Evolutionary conservation across 2,113 vertebrate species (phyloP), one percentile per base, ranked within the genome.

Genomic region (Caretta caretta): DNA sequence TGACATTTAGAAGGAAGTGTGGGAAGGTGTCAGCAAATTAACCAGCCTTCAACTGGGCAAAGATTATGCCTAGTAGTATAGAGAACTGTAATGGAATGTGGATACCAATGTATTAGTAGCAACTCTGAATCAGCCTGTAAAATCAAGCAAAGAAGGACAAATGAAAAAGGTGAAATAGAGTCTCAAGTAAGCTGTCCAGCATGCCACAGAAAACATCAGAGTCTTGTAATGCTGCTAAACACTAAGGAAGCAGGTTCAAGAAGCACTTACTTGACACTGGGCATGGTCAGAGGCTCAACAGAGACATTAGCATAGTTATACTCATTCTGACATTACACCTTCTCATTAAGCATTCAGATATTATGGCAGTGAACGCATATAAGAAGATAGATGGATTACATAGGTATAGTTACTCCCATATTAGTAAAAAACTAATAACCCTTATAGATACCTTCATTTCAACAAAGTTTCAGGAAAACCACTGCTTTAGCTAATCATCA

Each of bases 1-100:
- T 94, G 96, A 95, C 78, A 57, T 17, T 48, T 10, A 62, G 83
- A 76, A 2, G n/a, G 13, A 29, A 80, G 35, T 75, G 22, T 80
- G 87, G 53, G 84, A 90, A 92, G 84, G 84, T 50, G 76, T 87
- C 88, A 79, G 87, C 5, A 93, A 96, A 97, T 94, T 94, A 97
- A 93, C 69, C 78, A 95, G 92, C 79, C 42, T 1, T 91, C 85
- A 91, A 81, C 50, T 50, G 24, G 65, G 65, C 57, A 90, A 88
- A 92, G 50, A 87, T 88, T 50, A 72, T 69, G 89, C 22, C 86
- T 84, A 48, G 1, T 42, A 65, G 65, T 42, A 65, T 42, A 90
- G 86, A 92, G 89, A 29, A 81, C 11, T 16, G 42, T 85, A 84
- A 10, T 35, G 54, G 84, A 95, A 95, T 92, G 46, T 89, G 89